phyloP scores from a whole-genome alignment of 92 coral and sea anemone species.

The Muricea muricata region DNA sequence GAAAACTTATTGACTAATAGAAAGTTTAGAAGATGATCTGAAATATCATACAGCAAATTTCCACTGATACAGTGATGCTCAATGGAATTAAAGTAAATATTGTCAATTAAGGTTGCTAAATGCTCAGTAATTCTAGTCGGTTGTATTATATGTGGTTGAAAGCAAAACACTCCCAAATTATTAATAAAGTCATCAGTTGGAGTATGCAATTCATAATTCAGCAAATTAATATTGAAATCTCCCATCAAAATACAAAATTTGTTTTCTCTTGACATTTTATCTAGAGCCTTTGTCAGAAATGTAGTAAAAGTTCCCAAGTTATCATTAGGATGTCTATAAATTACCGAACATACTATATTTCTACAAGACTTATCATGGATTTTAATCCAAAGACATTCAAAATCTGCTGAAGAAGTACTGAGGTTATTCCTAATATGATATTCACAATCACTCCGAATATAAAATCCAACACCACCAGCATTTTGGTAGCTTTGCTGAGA shows the following conservation, averaged over 20 bases:
- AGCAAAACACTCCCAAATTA: conserved; percentile 29
- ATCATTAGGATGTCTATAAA: conserved; percentile 25
- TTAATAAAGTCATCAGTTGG: conserved; percentile 49
- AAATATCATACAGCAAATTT: conserved; percentile 45
- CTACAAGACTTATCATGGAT: conserved; percentile 34
- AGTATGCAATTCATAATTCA: conserved; percentile 37
- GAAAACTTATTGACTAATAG: conserved; percentile 52
- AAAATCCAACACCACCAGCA: conserved; percentile 58
- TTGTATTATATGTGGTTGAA: conserved; percentile 44
- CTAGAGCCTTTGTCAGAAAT: conserved; percentile 22
- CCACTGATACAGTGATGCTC: conserved; percentile 41
- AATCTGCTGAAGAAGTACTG: conserved; percentile 11
- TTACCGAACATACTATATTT: conserved; percentile 40
- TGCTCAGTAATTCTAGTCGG: conserved; percentile 46
- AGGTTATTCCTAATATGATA: conserved; percentile 38
- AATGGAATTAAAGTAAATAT: conserved; percentile 41
- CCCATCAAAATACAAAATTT: conserved; percentile 48
- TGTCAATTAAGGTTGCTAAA: conserved; percentile 37
- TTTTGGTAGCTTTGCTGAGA: conserved; percentile 32
- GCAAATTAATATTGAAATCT: conserved; percentile 33
- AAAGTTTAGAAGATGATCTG: conserved; percentile 57
- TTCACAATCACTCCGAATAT: conserved; percentile 32
- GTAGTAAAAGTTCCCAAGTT: neutral
- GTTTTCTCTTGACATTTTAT: conserved; percentile 49
- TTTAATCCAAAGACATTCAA: conserved; percentile 48